These are phyloP conservation scores for Andricus curvator DNA, from an alignment of 2,888 invertebrate species.

Conservation along the genomic window DNA sequence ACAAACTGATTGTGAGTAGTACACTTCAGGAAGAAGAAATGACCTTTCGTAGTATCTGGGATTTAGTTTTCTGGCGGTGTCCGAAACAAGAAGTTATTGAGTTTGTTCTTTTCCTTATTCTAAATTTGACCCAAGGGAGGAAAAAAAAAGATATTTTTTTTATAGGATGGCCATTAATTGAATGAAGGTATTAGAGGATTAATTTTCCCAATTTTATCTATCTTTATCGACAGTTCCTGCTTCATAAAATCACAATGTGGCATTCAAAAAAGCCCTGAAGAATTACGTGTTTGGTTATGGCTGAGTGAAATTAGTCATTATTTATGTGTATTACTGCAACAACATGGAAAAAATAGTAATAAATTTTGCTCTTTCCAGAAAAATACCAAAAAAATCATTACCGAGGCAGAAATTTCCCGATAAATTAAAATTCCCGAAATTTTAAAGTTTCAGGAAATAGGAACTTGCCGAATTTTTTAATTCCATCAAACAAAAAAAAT, in stretches of 20 bases:
- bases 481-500: too few species aligned
- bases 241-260: not conserved
- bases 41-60: not conserved
- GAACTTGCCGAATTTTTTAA: too few species aligned
- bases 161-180: not conserved
- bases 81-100: not conserved
- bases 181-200: not conserved
- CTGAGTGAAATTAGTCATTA: not conserved
- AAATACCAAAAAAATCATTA: too few species aligned
- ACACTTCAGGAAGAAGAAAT: not conserved
- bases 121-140: not conserved
- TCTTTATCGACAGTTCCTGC: not conserved
- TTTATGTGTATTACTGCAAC: too few species aligned
- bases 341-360: too few species aligned
- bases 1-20: not conserved
- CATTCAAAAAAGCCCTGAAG: not conserved
- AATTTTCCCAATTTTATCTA: not conserved
- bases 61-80: not conserved
- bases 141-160: not conserved
- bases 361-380: too few species aligned
- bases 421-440: too few species aligned
- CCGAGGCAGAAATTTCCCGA: too few species aligned
- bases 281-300: not conserved
- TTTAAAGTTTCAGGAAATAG: too few species aligned
- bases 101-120: not conserved